These are phyloP conservation scores for Euphydryas editha DNA, from an alignment of 2,888 invertebrate genomes.

Conservation along the genomic window DNA sequence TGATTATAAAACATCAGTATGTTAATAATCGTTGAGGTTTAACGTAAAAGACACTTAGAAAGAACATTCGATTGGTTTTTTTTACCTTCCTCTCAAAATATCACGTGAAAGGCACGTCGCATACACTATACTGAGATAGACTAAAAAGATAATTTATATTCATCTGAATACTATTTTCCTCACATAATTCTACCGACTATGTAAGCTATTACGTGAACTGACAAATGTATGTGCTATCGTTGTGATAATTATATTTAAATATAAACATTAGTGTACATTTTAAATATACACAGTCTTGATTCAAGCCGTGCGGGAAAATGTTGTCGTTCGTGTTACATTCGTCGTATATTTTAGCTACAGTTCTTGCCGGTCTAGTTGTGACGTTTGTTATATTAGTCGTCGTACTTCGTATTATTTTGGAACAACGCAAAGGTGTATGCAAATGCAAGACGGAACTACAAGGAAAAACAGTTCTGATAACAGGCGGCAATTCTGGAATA, in stretches of 20 bases:
- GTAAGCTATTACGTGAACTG: too few relatives aligned
- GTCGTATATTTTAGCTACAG: slow-evolving; percentile 9
- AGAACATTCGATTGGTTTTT: too few relatives aligned
- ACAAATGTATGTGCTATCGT: background rate
- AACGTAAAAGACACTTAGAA: too few relatives aligned
- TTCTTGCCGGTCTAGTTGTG: slow-evolving; percentile 18
- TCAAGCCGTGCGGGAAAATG: background rate
- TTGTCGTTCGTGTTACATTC: background rate
- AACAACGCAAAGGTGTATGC: slow-evolving; percentile 56
- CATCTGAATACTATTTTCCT: too few relatives aligned
- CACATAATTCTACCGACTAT: too few relatives aligned
- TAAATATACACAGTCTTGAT: background rate
- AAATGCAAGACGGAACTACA: slow-evolving; percentile 57
- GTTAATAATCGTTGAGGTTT: too few relatives aligned
- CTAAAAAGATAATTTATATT: too few relatives aligned
- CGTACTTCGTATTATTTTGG: slow-evolving; percentile 46
- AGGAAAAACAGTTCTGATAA: slow-evolving; percentile 88
- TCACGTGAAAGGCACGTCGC: too few relatives aligned
- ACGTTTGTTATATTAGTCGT: slow-evolving; percentile 36
- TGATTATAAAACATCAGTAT: too few relatives aligned
- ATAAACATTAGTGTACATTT: background rate
- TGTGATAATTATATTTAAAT: background rate
- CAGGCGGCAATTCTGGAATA: slow-evolving; percentile 93
- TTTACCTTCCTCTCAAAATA: too few relatives aligned
- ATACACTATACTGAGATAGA: too few relatives aligned